Evolutionary conservation across 2,113 vertebrate species (phyloP).

Genomic region (Pampusana beccarii): DNA sequence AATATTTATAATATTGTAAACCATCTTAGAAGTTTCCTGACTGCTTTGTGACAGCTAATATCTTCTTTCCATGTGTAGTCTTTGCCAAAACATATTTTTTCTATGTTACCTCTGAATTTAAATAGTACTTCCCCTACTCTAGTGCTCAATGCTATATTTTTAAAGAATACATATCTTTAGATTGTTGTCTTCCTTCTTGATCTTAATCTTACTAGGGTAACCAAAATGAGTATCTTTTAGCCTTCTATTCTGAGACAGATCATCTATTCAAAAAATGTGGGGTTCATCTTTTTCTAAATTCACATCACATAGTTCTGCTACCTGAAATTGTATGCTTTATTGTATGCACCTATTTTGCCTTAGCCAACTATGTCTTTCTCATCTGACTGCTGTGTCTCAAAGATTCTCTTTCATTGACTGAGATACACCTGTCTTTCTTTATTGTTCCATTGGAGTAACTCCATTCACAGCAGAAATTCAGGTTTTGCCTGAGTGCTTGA

Average conservation of each 20-base stretch:
- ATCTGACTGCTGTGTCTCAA: not conserved
- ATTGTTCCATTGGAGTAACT: not conserved
- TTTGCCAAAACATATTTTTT: not conserved
- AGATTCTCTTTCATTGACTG: not conserved
- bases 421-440: not conserved
- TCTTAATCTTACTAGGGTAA: not conserved
- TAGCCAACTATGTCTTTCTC: not conserved
- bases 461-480: not conserved
- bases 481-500: not conserved
- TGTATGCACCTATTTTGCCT: not conserved
- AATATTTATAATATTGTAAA: not conserved
- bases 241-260: not conserved
- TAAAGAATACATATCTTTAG: not conserved
- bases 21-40: not conserved
- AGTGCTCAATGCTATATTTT: not conserved
- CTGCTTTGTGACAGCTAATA: not conserved
- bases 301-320: not conserved
- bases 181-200: not conserved
- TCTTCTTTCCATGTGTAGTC: not conserved
- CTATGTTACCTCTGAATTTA: not conserved
- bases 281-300: not conserved
- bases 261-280: not conserved
- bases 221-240: not conserved
- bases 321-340: not conserved
- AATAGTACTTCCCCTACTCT: not conserved